Conservation (phyloP, 2,888 invertebrate genomes). For the Mimachlamys varia region DNA sequence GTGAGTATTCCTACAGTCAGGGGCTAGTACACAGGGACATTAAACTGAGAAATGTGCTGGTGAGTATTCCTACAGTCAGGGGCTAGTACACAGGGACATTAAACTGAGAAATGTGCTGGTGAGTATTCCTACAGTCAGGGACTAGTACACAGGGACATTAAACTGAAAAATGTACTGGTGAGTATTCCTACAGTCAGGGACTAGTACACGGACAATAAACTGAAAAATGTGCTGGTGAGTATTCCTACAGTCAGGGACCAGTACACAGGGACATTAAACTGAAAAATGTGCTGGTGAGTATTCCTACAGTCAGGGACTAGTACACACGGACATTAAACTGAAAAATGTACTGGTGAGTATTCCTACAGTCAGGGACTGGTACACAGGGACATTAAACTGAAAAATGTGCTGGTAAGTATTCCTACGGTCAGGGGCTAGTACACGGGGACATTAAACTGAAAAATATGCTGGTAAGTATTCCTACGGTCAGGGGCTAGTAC, state of each 20-base stretch:
- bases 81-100: conserved; percentile 93
- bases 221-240: conserved; percentile 92
- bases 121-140: conserved; percentile 93
- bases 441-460: conserved; percentile 95
- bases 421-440: conserved; percentile 93
- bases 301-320: conserved; percentile 91
- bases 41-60: conserved; percentile 93
- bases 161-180: conserved; percentile 93
- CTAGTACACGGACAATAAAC: conserved; percentile 93
- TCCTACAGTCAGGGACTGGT: conserved; percentile 94
- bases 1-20: conserved; percentile 91
- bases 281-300: conserved; percentile 91
- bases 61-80: conserved; percentile 92
- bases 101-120: conserved; percentile 94
- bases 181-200: conserved; percentile 92
- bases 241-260: conserved; percentile 94
- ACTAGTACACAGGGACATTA: conserved; percentile 93
- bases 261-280: conserved; percentile 95
- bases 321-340: neutral
- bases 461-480: conserved; percentile 91
- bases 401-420: conserved; percentile 92
- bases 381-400: conserved; percentile 94
- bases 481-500: conserved; percentile 94
- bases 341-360: conserved; percentile 76
- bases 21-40: conserved; percentile 94